Base-by-base conservation (phyloP, 2,113 vertebrate species). In the Eurypyga helias region DNA sequence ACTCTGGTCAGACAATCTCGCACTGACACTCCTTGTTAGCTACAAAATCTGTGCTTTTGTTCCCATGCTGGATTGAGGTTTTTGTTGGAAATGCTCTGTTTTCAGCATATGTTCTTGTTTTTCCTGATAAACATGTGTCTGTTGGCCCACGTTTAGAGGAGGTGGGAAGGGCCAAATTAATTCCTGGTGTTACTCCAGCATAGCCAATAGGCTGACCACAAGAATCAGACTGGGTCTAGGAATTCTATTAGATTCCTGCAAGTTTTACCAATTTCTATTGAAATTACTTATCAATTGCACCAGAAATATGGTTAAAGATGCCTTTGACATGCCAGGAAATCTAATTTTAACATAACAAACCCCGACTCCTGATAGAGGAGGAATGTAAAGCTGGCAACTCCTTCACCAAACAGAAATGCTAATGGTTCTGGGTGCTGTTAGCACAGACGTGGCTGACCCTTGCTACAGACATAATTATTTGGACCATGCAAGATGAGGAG, bases 31-130 rank as follows among this genome's bases (percentile, higher is more conserved):
- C 49, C 55, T 21, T 55, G 46, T 77, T 21, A 94, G 77, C 76
- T 65, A 48, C 4, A 16, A 78, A 90, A 72, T 94, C 83, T 89
- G 62, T 91, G 86, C 73, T 90, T 83, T 95, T 81, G 83, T 97
- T 97, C 96, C 65, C 93, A 94, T 91, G 72, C 82, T 31, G 71
- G 72, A 70, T 10, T 51, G 84, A 94, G 83, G 76, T 89, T 98
- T 97, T 96, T 97, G 89, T 97, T 98, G 97, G 97, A 98, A 91
- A 75, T 75, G 78, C 64, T 95, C 65, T 77, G 45, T 89, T 93
- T 90, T 58, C 86, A 95, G 93, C 98, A 98, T 98, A 83, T 98
- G 98, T 96, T 98, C 95, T 92, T 98, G 91, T 96, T 98, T 98
- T 97, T 81, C 91, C 87, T 97, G 95, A 95, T 93, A 97, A 97